Percentiles rank a stretch among this genome's conserved stretches.
These are phyloP conservation scores for Rhadinocentrus ornatus DNA, from an alignment of 2,797 vertebrate genomes.

Conservation along the genomic window DNA sequence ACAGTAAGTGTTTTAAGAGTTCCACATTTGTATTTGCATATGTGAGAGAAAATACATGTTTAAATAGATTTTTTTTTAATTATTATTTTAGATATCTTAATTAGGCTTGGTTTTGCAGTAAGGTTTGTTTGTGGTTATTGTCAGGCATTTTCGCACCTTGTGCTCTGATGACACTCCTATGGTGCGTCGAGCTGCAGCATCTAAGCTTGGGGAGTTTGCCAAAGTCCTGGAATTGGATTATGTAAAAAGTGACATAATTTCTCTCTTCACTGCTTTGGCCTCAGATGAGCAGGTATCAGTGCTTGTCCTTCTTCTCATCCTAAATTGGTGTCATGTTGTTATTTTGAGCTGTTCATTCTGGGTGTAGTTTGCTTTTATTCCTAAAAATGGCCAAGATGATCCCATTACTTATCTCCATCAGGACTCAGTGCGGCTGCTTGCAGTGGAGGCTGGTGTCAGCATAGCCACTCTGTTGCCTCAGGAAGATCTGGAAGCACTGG, in stretches of 20 bases:
- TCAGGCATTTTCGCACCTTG: slow-evolving; percentile 88
- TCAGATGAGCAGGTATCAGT: slow-evolving; percentile 87
- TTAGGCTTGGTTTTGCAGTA: not conserved
- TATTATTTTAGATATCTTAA: not conserved
- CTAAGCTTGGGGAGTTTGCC: slow-evolving; percentile 89
- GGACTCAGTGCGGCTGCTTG: slow-evolving; percentile 91
- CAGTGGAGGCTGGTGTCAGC: slow-evolving; percentile 91
- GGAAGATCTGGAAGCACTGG: slow-evolving; percentile 89
- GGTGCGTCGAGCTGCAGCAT: slow-evolving; percentile 89
- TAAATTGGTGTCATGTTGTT: not conserved
- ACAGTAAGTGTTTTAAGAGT: slow-evolving; percentile 81
- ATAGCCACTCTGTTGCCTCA: slow-evolving; percentile 90
- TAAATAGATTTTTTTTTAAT: no score
- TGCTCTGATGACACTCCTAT: slow-evolving; percentile 90
- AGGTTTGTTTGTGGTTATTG: slow-evolving; percentile 22
- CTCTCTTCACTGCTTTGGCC: slow-evolving; percentile 88
- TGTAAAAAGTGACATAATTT: slow-evolving; percentile 89
- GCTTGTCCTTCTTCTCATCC: not conserved
- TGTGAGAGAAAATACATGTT: not conserved
- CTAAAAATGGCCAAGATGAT: not conserved
- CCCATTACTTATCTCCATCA: slow-evolving; percentile 42
- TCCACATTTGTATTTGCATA: not conserved
- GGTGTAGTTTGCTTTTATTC: not conserved
- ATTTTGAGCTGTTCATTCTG: not conserved
- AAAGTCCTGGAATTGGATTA: slow-evolving; percentile 90